Evolutionary conservation across 64 coral and sea anemone genomes (phyloP).

Genomic region (Montipora efflorescens): DNA sequence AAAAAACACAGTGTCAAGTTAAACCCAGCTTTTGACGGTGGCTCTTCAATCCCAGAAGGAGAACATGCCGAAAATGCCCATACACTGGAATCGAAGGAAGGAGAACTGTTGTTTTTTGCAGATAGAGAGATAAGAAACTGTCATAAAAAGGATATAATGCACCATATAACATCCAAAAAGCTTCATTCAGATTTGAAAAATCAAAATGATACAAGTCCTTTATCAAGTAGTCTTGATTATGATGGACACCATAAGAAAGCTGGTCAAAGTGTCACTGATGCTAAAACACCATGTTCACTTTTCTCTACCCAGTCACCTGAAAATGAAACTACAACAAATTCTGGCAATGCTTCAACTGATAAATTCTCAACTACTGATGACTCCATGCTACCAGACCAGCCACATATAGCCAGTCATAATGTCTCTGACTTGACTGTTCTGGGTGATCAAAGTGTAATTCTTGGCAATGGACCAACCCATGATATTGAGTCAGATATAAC

Average conservation of each 20-base stretch:
- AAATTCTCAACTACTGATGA: not conserved
- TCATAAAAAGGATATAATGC: not conserved
- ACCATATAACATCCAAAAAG: not conserved
- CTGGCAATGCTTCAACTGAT: too few species aligned
- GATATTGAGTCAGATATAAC: not conserved
- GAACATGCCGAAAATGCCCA: not conserved
- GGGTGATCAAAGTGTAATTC: not conserved
- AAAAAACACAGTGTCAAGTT: not conserved
- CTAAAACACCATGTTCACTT: not conserved
- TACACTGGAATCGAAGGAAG: not conserved
- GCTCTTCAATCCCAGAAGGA: not conserved
- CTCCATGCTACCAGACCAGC: not conserved
- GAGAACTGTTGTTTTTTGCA: not conserved
- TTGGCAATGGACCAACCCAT: not conserved
- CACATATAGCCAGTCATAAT: not conserved
- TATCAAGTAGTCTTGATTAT: not conserved
- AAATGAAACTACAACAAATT: not conserved
- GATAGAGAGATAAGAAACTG: not conserved
- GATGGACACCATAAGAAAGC: too few species aligned
- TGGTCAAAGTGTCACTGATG: not conserved
- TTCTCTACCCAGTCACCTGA: not conserved
- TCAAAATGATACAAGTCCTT: not conserved
- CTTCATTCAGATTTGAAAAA: not conserved
- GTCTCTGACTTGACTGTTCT: not conserved
- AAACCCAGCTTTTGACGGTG: too few species aligned